A percentile compares a stretch with the other conserved stretches of the same genome.
phyloP scores from a whole-genome alignment of 2,888 invertebrate genomes.

The Diaprepes abbreviatus region DNA sequence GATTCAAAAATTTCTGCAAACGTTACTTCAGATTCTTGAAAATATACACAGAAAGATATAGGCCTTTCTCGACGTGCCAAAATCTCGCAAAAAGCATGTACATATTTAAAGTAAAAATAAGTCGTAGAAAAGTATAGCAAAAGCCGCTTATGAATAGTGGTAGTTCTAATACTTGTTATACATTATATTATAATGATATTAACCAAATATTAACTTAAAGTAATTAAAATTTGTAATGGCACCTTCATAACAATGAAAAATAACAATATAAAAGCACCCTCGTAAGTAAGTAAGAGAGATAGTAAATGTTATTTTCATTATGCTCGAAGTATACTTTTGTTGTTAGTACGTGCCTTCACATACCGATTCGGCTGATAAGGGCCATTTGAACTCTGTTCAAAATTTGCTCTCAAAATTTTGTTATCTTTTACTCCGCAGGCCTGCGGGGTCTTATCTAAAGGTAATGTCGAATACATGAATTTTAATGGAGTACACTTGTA shows the following conservation, averaged over 20 bases:
- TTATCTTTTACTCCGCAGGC: conserved; percentile 45
- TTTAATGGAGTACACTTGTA: conserved; percentile 50
- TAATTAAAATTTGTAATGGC: not conserved
- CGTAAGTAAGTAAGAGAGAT: not conserved
- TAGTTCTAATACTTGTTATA: too few relatives aligned
- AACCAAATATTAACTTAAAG: too few relatives aligned
- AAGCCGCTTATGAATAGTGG: too few relatives aligned
- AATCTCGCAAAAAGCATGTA: too few relatives aligned
- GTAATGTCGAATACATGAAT: conserved; percentile 59
- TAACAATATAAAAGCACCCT: not conserved
- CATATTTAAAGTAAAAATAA: too few relatives aligned
- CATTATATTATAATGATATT: too few relatives aligned
- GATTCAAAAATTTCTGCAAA: too few relatives aligned
- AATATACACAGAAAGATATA: too few relatives aligned
- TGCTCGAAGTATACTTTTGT: conserved; percentile 31
- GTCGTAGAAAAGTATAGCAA: too few relatives aligned
- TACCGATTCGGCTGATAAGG: conserved; percentile 48
- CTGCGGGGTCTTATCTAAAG: conserved; percentile 37
- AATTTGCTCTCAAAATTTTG: conserved; percentile 46
- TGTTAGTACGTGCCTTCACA: conserved; percentile 54
- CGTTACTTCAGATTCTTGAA: too few relatives aligned
- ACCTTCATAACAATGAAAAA: not conserved
- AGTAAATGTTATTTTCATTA: conserved; percentile 34
- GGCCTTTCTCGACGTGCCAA: too few relatives aligned
- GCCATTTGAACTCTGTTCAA: conserved; percentile 41